These are phyloP conservation scores for Sanderia malayensis DNA, from an alignment of 30 jellyfish, hydroid and myxozoan species.

Conservation along the genomic window DNA sequence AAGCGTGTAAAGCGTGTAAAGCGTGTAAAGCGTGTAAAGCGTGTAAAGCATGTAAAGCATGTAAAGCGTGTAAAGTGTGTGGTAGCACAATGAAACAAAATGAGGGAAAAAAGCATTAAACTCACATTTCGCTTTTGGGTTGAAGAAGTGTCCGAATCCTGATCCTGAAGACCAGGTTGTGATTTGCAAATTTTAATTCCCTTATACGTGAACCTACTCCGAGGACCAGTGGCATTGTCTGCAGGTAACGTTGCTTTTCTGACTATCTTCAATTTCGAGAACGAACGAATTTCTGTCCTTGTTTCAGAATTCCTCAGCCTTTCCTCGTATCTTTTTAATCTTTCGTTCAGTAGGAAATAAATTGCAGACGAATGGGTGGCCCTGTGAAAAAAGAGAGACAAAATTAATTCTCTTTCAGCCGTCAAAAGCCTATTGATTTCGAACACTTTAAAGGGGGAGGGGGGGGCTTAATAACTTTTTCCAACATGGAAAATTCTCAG, in stretches of 20 bases:
- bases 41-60: neutral
- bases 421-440: too few relatives aligned
- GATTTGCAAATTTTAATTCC: constrained; percentile 43
- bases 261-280: constrained; percentile 57
- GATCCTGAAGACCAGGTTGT: constrained; percentile 31
- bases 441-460: too few relatives aligned
- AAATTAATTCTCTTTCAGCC: too few relatives aligned
- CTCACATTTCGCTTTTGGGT: constrained; percentile 46
- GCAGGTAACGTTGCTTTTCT: constrained; percentile 49
- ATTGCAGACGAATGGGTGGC: constrained; percentile 80
- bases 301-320: constrained; percentile 13
- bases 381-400: constrained; percentile 44
- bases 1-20: too few relatives aligned
- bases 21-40: too few relatives aligned
- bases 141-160: neutral
- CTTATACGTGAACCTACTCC: constrained; percentile 50
- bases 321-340: constrained; percentile 51
- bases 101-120: too few relatives aligned
- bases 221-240: constrained; percentile 21
- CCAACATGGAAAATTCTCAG: too few relatives aligned
- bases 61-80: too few relatives aligned
- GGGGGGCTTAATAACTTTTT: too few relatives aligned
- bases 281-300: constrained; percentile 6
- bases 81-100: too few relatives aligned
- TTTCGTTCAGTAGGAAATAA: constrained; percentile 55